phyloP scores from a whole-genome alignment of 2,797 vertebrate species.

The Psittacula echo region DNA sequence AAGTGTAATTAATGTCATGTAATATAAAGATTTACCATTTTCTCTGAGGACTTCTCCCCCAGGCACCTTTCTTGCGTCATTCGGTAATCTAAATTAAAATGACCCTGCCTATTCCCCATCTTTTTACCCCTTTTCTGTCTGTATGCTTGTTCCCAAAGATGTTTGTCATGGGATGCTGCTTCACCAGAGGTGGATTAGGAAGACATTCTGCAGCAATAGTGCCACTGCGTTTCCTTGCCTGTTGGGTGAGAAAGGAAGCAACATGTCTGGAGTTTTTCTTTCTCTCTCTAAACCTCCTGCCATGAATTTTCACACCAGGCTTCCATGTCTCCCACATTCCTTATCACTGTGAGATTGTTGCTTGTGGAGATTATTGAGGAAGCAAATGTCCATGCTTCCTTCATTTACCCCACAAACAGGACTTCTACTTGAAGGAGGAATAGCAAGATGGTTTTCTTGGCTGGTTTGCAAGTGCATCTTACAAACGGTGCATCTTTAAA shows the following conservation, averaged over 20 bases:
- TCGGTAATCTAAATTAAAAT: constrained; percentile 22
- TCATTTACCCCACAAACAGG: neutral
- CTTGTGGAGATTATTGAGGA: neutral
- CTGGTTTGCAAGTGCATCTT: neutral
- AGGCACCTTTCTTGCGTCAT: neutral
- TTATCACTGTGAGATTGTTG: neutral
- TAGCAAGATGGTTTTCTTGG: neutral
- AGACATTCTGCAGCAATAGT: neutral
- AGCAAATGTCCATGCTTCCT: neutral
- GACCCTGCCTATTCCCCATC: neutral
- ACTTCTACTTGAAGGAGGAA: neutral
- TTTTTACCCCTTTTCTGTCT: constrained; percentile 6
- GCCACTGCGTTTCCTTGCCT: neutral
- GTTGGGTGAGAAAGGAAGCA: neutral
- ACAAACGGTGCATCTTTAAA: neutral
- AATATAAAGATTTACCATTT: constrained; percentile 64
- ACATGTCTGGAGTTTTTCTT: neutral
- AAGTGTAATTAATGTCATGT: constrained; percentile 59
- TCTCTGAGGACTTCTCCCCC: constrained; percentile 35
- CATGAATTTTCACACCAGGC: neutral
- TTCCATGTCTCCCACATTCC: neutral
- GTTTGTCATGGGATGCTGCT: neutral
- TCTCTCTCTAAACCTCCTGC: neutral
- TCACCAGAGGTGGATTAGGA: neutral
- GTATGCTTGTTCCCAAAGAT: neutral